Evolutionary conservation across 1,140 invertebrate species (phyloP), one percentile per base, ranked within the genome.

Genomic region (Bombus polaris): DNA sequence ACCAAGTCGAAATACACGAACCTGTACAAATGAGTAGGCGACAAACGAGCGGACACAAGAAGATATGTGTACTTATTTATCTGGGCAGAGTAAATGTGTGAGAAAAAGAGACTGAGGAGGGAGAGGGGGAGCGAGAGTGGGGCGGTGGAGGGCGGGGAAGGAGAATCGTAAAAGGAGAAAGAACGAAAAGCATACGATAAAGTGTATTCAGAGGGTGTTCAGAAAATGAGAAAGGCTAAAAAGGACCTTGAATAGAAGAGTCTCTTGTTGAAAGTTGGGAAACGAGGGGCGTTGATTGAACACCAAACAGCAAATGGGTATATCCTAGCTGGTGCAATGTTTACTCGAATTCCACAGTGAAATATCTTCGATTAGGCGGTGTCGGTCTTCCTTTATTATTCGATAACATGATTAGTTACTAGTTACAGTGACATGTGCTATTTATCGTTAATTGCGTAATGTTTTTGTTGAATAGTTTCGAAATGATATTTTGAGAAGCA

Each of bases 311-410:
- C 44, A 66, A 66, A 72, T 75, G 77, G 79, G 83, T 90, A 89
- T 86, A 86, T 90, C 75, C 89, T 73, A 81, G 22, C 76, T 85
- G 86, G 77, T 79, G 89, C 89, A 90, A 87, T 90, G 89, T 90
- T 90, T 90, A 90, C 87, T 44, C 42, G 76, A 71, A 66, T 42
- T 57, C 70, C 75, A 87, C 84, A 80, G 74, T 86, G 79, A 89
- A 75, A 62, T 89, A 53, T 44, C 66, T 74, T 84, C 71, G 77
- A 87, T 77, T 90, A 90, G 89, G 89, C 86, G 88, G 88, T 83
- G 86, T 80, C 86, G 81, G 53, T 53, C 42, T 71, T 85, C 18
- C 9, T 35, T 35, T 53, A 25, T 75, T 66, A n/a, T 82, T 86
- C 66, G 70, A 18, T 32, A 65, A 59, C 28, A 47, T 13, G 6